Conservation (phyloP, 2,888 invertebrate genomes). For the Dendrolimus houi region DNA sequence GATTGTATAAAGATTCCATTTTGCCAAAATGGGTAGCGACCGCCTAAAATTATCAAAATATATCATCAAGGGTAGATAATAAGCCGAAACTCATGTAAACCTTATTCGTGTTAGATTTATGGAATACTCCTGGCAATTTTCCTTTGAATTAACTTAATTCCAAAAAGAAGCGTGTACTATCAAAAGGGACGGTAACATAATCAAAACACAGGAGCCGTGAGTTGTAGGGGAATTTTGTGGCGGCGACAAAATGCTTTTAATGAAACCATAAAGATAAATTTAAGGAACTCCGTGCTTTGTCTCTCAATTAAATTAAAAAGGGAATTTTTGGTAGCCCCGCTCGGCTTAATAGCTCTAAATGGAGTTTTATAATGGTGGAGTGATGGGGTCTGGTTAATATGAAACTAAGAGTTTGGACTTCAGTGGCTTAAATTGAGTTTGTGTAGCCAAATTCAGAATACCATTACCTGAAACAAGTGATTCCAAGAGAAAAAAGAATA, state of each 20-base stretch:
- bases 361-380: neutral
- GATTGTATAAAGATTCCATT: too few relatives aligned
- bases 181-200: constrained; percentile 19
- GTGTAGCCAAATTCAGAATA: too few relatives aligned
- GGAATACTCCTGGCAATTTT: neutral
- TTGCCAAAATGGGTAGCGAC: too few relatives aligned
- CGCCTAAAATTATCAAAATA: too few relatives aligned
- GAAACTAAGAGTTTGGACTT: neutral
- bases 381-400: neutral
- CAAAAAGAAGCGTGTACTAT: constrained; percentile 10
- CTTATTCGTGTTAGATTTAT: neutral
- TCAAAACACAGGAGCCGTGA: constrained; percentile 19
- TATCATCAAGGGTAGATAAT: too few relatives aligned
- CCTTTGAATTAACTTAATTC: constrained; percentile 5
- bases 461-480: too few relatives aligned
- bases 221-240: constrained; percentile 16
- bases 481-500: too few relatives aligned
- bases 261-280: constrained; percentile 29
- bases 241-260: constrained; percentile 31
- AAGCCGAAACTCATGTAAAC: neutral
- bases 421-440: too few relatives aligned
- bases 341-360: constrained; percentile 11
- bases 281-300: constrained; percentile 25
- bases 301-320: constrained; percentile 34
- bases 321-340: constrained; percentile 15